Base-by-base conservation (phyloP, 1,140 invertebrate species). In the Euwallacea fornicatus region DNA sequence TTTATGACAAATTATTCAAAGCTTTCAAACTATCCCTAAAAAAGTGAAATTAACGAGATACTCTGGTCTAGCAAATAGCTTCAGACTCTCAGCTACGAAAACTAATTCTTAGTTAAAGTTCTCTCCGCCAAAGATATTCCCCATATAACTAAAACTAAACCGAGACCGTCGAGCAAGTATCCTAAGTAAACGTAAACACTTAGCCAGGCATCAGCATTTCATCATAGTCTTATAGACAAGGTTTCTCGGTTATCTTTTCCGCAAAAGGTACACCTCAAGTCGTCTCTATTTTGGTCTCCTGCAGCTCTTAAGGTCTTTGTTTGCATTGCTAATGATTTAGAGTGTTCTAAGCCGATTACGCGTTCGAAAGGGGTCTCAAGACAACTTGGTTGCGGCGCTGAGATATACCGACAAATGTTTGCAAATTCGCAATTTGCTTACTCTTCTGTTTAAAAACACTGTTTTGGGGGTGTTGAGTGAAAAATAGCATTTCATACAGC, bases 281-380 rank as follows among this genome's bases (percentile, higher is more conserved):
- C 66, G 55, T 54, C 66, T 54, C 64, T 44, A 60, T 54, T 60
- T 43, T 67, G 55, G 66, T 46, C 56, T 44, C 53, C 13, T 69
- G 56, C 67, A 62, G 44, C 59, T 62, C 42, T 69, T 55, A 56
- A 62, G 67, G 44, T 47, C 67, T 69, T 69, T 69, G 67, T 69
- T 69, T 69, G 67, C 67, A 69, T 69, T 69, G 67, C 67, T 69
- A 69, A 69, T 69, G 67, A 69, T 69, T 69, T 69, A 54, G 67
- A 69, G 67, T 62, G 67, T 69, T 69, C 67, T 69, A 69, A 69
- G 67, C 59, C 67, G 67, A 69, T 69, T 69, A 69, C 21, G 59
- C 59, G 67, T 69, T 69, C 67, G 60, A 69, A 69, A 63, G 67
- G 66, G 67, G 58, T 62, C 59, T 69, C 13, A 41, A 61, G 59